phyloP scores from a whole-genome alignment of 2,113 vertebrate species.

The Larimichthys crocea region DNA sequence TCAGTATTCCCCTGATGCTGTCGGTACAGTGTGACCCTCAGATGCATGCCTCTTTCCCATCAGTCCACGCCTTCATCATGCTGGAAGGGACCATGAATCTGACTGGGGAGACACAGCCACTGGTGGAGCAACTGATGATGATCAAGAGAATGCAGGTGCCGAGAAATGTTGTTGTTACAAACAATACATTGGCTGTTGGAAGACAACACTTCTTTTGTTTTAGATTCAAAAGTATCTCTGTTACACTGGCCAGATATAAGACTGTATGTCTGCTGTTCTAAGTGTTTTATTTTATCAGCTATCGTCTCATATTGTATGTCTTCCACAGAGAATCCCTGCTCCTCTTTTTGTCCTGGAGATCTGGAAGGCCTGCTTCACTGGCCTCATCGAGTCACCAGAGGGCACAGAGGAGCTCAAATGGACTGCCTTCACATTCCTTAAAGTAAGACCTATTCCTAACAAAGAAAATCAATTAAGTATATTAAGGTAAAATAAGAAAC shows the following conservation, averaged over 20 bases:
- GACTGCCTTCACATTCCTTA: constrained; percentile 98
- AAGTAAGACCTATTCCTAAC: constrained; percentile 79
- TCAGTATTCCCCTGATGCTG: constrained; percentile 93
- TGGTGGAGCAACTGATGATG: constrained; percentile 98
- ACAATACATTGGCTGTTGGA: background rate
- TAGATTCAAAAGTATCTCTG: background rate
- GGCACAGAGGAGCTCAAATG: constrained; percentile 98
- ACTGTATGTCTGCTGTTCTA: background rate
- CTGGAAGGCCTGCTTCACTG: constrained; percentile 98
- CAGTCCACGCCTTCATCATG: constrained; percentile 93
- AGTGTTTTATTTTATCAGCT: background rate
- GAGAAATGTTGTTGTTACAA: background rate
- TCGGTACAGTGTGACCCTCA: constrained; percentile 86
- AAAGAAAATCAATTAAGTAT: background rate
- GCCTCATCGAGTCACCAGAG: constrained; percentile 97
- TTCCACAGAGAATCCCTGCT: constrained; percentile 89
- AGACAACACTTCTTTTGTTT: background rate
- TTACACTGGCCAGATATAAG: background rate
- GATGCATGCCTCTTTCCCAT: constrained; percentile 91
- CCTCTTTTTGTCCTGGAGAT: constrained; percentile 95
- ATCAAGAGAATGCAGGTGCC: constrained; percentile 98
- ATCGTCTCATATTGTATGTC: background rate
- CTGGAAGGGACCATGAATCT: constrained; percentile 99
- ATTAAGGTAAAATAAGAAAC: background rate
- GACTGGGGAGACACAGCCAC: constrained; percentile 92